A percentile compares a stretch with the other conserved stretches of the same genome.
phyloP scores from a whole-genome alignment of 2,888 invertebrate species.

The Machimus atricapillus region DNA sequence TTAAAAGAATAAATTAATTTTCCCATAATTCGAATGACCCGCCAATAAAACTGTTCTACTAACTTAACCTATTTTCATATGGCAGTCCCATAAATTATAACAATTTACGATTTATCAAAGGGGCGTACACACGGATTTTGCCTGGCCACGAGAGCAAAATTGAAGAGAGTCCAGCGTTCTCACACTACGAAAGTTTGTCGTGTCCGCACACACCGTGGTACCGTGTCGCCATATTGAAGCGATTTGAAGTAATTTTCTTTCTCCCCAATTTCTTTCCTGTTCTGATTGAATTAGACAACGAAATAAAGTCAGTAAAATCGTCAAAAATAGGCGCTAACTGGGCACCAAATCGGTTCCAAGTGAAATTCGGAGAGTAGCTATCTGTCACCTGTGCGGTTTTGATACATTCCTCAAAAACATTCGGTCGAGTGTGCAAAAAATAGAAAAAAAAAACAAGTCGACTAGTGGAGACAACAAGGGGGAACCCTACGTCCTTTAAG shows the following conservation, averaged over 20 bases:
- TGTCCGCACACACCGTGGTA: neutral
- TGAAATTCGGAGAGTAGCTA: neutral
- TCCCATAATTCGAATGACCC: neutral
- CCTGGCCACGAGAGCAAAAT: neutral
- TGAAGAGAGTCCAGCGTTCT: neutral
- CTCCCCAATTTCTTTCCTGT: slow-evolving; percentile 13
- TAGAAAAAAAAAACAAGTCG: neutral
- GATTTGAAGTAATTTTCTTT: slow-evolving; percentile 35
- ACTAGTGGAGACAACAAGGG: neutral
- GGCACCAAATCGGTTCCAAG: neutral
- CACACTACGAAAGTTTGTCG: neutral
- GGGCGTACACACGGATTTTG: neutral
- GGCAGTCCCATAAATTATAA: neutral
- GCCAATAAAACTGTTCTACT: neutral
- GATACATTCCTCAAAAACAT: slow-evolving; percentile 8
- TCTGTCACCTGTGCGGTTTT: neutral
- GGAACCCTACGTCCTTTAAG: neutral
- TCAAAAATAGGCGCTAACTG: neutral
- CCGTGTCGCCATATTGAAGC: slow-evolving; percentile 38
- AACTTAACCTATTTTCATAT: neutral
- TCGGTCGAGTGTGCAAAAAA: slow-evolving; percentile 9
- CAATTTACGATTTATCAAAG: slow-evolving; percentile 7
- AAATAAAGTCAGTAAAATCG: slow-evolving; percentile 5
- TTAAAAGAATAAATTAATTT: no score
- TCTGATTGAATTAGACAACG: slow-evolving; percentile 34